Evolutionary conservation across 1,140 invertebrate genomes (phyloP), one percentile per base, ranked within the genome.

Genomic region (Bradysia coprophila): DNA sequence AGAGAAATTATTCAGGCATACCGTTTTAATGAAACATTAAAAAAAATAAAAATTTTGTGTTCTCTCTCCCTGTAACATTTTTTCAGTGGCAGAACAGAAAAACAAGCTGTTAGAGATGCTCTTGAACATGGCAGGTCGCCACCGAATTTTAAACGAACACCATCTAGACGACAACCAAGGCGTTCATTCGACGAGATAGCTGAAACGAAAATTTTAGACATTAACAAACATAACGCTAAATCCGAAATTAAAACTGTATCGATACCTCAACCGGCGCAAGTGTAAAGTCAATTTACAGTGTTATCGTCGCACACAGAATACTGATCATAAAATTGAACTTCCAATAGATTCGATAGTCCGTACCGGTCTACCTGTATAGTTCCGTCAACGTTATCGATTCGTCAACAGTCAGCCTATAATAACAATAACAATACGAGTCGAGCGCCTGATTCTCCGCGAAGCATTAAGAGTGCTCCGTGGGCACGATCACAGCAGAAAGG

Each of bases 131-230:
- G 66, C 38, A 68, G 75, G 38, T 72, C 81, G 15, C 82, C 84
- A 38, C 86, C 88, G 24, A 67, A 75, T 32, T 93, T 96, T 55
- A 79, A 81, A 33, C 71, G 91, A 48, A 84, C 81, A n/a, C 85
- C 89, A 6, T 94, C 89, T 46, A 72, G 86, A 48, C 69, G 89
- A 46, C 83, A 84, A 53, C 77, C 83, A 49, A 68, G 88, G 46
- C 71, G 85, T 45, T 69, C 78, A 43, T 72, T 80, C 41, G 81
- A 84, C 60, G 75, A 76, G 28, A 61, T 66, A 48, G 57, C 62
- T 45, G 65, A 67, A 48, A 52, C 65, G 61, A 53, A 62, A 61
- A 67, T 64, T 18, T 33, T n/a, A 39, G 23, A 15, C 11, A 20
- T 23, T 16, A 43, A 33, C 19, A 19, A 8, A 13, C 4, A 19